Percentiles rank a stretch among this genome's conserved stretches.
These are phyloP conservation scores for Synanceia verrucosa DNA, from an alignment of 2,797 vertebrate species.

Conservation along the genomic window DNA sequence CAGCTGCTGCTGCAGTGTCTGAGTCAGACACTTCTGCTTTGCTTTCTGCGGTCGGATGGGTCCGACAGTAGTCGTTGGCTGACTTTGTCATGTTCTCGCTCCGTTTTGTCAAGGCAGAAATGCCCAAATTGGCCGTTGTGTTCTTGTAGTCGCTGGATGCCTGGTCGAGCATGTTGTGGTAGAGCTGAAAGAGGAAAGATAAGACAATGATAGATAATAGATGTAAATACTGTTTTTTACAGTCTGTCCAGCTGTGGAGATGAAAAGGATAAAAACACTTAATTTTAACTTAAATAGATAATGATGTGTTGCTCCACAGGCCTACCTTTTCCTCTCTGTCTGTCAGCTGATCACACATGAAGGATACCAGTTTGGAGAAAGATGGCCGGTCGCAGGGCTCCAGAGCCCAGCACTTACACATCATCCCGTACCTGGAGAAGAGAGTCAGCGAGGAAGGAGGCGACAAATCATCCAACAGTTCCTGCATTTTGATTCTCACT, in stretches of 20 bases:
- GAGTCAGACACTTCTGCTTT: constrained; percentile 9
- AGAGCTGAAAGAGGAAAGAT: constrained; percentile 70
- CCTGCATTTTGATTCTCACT: not conserved
- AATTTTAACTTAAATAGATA: not conserved
- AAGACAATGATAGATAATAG: not conserved
- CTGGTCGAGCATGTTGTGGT: constrained; percentile 65
- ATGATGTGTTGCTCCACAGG: not conserved
- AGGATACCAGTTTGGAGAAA: constrained; percentile 88
- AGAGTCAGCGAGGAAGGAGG: not conserved
- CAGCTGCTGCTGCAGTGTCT: constrained; percentile 5
- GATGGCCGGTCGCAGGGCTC: constrained; percentile 86
- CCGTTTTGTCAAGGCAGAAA: constrained; percentile 37
- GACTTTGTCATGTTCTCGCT: constrained; percentile 1
- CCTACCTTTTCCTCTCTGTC: constrained; percentile 88
- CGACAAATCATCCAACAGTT: not conserved
- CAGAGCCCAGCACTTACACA: constrained; percentile 92
- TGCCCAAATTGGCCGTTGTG: constrained; percentile 25
- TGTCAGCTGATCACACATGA: constrained; percentile 86
- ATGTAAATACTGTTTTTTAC: too few species aligned
- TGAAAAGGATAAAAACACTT: not conserved
- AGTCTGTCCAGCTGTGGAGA: not conserved
- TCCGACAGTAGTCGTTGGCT: constrained; percentile 48
- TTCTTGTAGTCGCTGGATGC: constrained; percentile 67
- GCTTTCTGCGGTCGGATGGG: constrained; percentile 10
- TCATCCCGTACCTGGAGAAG: constrained; percentile 86